Percentiles rank a stretch among this genome's conserved stretches.
phyloP scores from a whole-genome alignment of 2,113 vertebrate genomes.

The Crocuta crocuta region DNA sequence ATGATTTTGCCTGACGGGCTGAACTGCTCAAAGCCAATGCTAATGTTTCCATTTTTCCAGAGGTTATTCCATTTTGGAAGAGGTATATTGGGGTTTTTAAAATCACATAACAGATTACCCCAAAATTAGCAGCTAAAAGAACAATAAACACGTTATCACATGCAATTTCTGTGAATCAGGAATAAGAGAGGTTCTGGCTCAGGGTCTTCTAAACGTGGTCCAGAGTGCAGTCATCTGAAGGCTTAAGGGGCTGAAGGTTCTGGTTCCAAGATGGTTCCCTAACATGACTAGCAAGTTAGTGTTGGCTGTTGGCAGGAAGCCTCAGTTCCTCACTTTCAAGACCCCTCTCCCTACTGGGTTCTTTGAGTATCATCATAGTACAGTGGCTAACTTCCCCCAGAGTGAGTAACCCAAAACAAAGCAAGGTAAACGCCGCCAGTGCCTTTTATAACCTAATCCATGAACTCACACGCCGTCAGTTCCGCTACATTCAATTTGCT shows the following conservation, averaged over 20 bases:
- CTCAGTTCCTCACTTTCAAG: background rate
- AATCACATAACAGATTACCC: background rate
- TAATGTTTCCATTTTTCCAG: background rate
- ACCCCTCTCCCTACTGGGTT: background rate
- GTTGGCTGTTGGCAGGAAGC: background rate
- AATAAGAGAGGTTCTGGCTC: background rate
- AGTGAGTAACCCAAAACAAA: background rate
- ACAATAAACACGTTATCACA: background rate
- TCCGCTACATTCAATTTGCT: background rate
- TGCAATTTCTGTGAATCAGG: background rate
- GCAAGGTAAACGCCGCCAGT: background rate
- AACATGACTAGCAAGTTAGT: background rate
- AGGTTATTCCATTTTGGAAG: background rate
- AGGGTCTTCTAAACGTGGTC: background rate
- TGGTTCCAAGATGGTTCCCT: background rate
- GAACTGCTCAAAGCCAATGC: background rate
- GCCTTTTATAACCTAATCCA: background rate
- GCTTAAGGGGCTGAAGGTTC: background rate
- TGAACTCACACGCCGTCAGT: background rate
- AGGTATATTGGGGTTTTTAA: background rate
- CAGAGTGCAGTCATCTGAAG: background rate
- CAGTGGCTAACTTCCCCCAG: background rate
- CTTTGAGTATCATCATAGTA: background rate
- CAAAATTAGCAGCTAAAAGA: background rate
- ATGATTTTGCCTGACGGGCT: background rate